These are phyloP conservation scores for Cheilosia vernalis DNA, from an alignment of 2,888 invertebrate genomes.

Conservation along the genomic window DNA sequence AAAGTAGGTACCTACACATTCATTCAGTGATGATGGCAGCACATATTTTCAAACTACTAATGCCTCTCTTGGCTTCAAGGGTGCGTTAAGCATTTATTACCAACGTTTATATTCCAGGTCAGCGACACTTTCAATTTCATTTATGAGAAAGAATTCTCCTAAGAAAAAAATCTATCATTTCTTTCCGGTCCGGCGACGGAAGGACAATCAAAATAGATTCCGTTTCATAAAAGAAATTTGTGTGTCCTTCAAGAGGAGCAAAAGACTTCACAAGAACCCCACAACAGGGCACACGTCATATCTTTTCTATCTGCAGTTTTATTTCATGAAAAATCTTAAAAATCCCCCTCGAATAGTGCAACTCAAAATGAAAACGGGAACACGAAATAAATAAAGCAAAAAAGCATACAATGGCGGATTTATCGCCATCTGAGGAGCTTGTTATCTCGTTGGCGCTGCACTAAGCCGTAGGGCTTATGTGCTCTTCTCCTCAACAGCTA, in stretches of 20 bases:
- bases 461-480: constrained; percentile 65
- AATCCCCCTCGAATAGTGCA: constrained; percentile 25
- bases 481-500: constrained; percentile 43
- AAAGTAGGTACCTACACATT: too few species aligned
- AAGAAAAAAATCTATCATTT: constrained; percentile 60
- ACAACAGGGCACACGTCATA: constrained; percentile 9
- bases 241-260: constrained; percentile 33
- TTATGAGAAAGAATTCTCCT: not conserved
- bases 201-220: constrained; percentile 69
- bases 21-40: too few species aligned
- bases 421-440: constrained; percentile 67
- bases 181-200: constrained; percentile 25
- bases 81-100: constrained; percentile 16
- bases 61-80: too few species aligned
- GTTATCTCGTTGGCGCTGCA: constrained; percentile 63
- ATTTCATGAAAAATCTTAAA: constrained; percentile 17
- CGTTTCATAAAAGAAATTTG: constrained; percentile 62
- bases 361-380: constrained; percentile 48
- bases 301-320: constrained; percentile 1
- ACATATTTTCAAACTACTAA: too few species aligned
- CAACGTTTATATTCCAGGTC: constrained; percentile 44
- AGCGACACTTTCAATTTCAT: constrained; percentile 51
- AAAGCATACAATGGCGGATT: constrained; percentile 60
- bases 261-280: constrained; percentile 12
- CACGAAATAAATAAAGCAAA: constrained; percentile 46